Percentiles rank a stretch among this genome's conserved stretches.
phyloP scores from a whole-genome alignment of 1,140 invertebrate genomes.

The Paraescarpia echinospica region DNA sequence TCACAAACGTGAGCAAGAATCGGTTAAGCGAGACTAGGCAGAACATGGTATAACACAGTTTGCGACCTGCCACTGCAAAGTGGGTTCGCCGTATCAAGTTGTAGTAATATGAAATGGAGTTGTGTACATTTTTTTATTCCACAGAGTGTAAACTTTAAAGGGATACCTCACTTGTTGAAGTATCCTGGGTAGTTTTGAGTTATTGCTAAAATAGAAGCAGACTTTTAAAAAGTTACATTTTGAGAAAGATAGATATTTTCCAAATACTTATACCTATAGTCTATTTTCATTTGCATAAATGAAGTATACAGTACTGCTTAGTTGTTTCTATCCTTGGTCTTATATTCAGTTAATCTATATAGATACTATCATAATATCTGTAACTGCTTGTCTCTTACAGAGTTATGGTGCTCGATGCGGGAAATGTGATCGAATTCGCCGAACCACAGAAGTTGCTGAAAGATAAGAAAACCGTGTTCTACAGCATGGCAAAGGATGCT shows the following conservation, averaged over 20 bases:
- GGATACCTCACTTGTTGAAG: too few relatives aligned
- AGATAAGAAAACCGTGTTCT: slow-evolving; percentile 80
- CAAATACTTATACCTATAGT: neutral
- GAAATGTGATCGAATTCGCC: slow-evolving; percentile 23
- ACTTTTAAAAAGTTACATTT: neutral
- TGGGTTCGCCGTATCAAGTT: too few relatives aligned
- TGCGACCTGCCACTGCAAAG: too few relatives aligned
- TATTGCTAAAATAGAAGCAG: too few relatives aligned
- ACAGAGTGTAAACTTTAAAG: too few relatives aligned
- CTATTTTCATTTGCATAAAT: neutral
- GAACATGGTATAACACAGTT: too few relatives aligned
- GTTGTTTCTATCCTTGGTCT: neutral
- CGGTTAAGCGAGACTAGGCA: too few relatives aligned
- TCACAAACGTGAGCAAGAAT: too few relatives aligned
- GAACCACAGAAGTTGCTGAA: slow-evolving; percentile 59
- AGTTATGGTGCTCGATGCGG: slow-evolving; percentile 22
- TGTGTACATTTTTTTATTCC: too few relatives aligned
- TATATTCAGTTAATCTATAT: neutral
- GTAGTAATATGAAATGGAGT: too few relatives aligned
- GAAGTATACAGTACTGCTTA: neutral
- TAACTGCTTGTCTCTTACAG: slow-evolving; percentile 15
- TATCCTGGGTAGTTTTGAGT: too few relatives aligned
- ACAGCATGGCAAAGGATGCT: slow-evolving; percentile 91
- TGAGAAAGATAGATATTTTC: neutral
- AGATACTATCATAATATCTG: neutral